Evolutionary conservation across 2,888 invertebrate genomes (phyloP).

Genomic region (Isoperla grammatica): DNA sequence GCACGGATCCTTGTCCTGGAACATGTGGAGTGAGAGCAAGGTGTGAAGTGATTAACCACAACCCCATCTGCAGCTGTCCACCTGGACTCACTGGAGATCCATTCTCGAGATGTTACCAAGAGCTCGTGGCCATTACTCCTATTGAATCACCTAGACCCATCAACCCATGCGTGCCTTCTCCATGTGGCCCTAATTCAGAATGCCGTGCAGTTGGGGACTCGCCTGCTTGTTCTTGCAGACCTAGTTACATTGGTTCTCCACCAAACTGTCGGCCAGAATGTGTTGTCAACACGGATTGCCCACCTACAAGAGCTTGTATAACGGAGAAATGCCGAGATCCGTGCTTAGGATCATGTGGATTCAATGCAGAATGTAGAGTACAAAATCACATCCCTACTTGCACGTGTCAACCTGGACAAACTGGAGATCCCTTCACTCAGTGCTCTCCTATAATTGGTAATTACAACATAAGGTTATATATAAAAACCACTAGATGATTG

Average conservation of each 20-base stretch:
- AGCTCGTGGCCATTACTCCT: slow-evolving; percentile 33
- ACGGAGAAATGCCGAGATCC: slow-evolving; percentile 46
- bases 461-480: slow-evolving; percentile 31
- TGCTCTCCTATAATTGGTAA: slow-evolving; percentile 54
- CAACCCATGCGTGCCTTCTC: slow-evolving; percentile 62
- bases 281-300: slow-evolving; percentile 46
- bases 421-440: slow-evolving; percentile 69
- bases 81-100: slow-evolving; percentile 38
- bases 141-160: slow-evolving; percentile 45
- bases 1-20: slow-evolving; percentile 40
- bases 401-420: slow-evolving; percentile 54
- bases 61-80: slow-evolving; percentile 40
- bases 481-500: no score
- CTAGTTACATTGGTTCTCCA: slow-evolving; percentile 60
- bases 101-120: slow-evolving; percentile 42
- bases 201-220: slow-evolving; percentile 43
- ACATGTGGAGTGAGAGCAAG: slow-evolving; percentile 39
- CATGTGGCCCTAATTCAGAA: slow-evolving; percentile 45
- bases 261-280: slow-evolving; percentile 69
- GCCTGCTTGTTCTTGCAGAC: slow-evolving; percentile 51
- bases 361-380: slow-evolving; percentile 46
- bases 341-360: slow-evolving; percentile 47
- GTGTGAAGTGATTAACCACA: slow-evolving; percentile 39
- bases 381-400: slow-evolving; percentile 46
- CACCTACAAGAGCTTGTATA: slow-evolving; percentile 45